These are phyloP conservation scores for Gobionotothen gibberifrons DNA, from an alignment of 2,797 vertebrate species.

Conservation along the genomic window DNA sequence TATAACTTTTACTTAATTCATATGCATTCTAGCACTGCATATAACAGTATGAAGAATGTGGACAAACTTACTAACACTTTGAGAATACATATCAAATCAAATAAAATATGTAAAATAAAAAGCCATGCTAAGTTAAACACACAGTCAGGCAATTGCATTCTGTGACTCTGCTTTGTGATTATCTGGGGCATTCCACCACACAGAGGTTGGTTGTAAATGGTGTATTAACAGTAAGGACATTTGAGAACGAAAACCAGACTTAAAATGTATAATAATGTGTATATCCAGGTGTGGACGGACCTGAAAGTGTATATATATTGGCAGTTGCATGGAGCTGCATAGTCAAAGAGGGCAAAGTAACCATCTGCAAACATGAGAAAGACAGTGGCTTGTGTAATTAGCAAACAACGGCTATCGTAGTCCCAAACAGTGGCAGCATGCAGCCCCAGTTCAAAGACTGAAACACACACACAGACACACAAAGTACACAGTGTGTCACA, in stretches of 20 bases:
- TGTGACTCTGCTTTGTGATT: neutral
- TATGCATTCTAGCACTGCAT: neutral
- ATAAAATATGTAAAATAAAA: neutral
- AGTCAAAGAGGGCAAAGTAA: conserved; percentile 66
- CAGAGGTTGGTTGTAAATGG: conserved; percentile 6
- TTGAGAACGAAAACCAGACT: neutral
- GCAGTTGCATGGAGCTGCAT: conserved; percentile 44
- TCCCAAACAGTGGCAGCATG: conserved; percentile 64
- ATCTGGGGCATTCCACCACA: conserved; percentile 4
- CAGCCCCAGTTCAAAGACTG: conserved; percentile 23
- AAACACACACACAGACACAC: conserved; percentile 23
- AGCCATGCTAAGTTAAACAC: conserved; percentile 7
- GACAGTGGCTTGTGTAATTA: conserved; percentile 65
- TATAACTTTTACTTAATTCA: neutral
- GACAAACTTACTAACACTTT: conserved; percentile 11
- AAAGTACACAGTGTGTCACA: conserved; percentile 15
- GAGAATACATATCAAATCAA: neutral
- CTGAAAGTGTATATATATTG: conserved; percentile 30
- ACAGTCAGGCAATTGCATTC: conserved; percentile 1
- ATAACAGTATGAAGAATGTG: neutral
- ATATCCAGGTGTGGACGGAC: conserved; percentile 6
- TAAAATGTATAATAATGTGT: conserved; percentile 10
- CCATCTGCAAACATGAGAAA: conserved; percentile 61
- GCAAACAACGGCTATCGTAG: conserved; percentile 64
- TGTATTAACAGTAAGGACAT: neutral